Evolutionary conservation across 2,888 invertebrate species (phyloP), one percentile per base, ranked within the genome.

Genomic region (Diaprepes abbreviatus): DNA sequence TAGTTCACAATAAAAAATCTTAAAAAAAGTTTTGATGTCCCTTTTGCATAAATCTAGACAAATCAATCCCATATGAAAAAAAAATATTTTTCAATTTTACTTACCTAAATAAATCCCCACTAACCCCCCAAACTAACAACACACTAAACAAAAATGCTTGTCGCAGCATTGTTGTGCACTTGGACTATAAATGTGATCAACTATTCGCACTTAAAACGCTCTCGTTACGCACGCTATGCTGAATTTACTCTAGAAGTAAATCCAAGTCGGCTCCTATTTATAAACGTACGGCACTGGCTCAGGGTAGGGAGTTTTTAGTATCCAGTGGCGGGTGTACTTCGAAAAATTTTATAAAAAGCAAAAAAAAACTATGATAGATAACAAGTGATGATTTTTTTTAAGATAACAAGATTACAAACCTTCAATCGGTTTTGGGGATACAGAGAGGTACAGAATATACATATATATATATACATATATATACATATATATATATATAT

Each of bases 141-240:
- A 62, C 54, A 57, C 67, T 50, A 5, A 66, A 38, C 33, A 70
- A 54, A 66, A 73, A 65, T 55, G 63, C 63, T 54, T 65, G 50
- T 38, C 55, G 66, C 31, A 73, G 50, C 73, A 73, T 73, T 67
- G n/a, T n/a, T n/a, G 70, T 59, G 31, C 31, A 43, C 35, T 45
- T 33, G 60, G 36, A 60, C 45, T 59, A 54, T 10, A 57, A 66
- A 33, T 31, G 17, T 52, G 24, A 52, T 48, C 33, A 50, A 19
- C 7, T 40, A 21, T 16, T 54, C 36, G 52, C 45, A 50, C 36
- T 43, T 16, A 12, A 28, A 14, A 52, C 28, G 24, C 24, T 35
- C 24, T 43, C 33, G 58, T 14, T 52, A 31, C 65, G 65, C 45
- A 54, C 59, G 35, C 58, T 52, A 45, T 28, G 14, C 35, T 40